Conservation (phyloP, 2,113 vertebrate species). For the Turnix velox region DNA sequence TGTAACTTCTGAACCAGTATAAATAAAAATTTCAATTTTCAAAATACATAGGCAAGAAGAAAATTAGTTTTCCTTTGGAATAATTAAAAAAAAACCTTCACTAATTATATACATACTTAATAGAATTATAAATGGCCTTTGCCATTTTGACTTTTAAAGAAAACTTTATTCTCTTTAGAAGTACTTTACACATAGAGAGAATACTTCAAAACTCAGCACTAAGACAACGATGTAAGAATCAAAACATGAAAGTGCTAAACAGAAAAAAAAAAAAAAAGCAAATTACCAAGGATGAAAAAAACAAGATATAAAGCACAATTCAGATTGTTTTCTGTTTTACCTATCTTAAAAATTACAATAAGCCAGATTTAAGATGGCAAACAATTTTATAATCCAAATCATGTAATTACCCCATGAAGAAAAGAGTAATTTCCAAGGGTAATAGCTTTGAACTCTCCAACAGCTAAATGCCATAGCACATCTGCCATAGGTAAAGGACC, state of each 20-base stretch:
- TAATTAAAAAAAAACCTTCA: not conserved
- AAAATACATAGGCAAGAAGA: not conserved
- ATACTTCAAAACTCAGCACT: not conserved
- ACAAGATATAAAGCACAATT: not conserved
- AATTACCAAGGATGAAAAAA: not conserved
- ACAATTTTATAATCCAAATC: not conserved
- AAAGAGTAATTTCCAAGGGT: not conserved
- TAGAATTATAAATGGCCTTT: not conserved
- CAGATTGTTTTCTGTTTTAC: not conserved
- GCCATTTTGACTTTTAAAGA: not conserved
- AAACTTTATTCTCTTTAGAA: not conserved
- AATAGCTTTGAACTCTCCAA: not conserved
- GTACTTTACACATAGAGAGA: not conserved
- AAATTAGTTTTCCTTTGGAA: not conserved
- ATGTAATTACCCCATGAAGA: not conserved
- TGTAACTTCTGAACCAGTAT: not conserved
- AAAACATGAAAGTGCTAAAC: not conserved
- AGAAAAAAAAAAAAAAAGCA: not conserved
- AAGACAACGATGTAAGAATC: not conserved
- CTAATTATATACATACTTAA: not conserved
- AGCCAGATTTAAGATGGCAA: not conserved
- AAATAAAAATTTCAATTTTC: not conserved
- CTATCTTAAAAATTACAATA: not conserved
- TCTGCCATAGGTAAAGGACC: not conserved
- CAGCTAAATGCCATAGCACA: not conserved